Evolutionary conservation across 2,113 vertebrate species (phyloP).

Genomic region (Furnarius figulus): DNA sequence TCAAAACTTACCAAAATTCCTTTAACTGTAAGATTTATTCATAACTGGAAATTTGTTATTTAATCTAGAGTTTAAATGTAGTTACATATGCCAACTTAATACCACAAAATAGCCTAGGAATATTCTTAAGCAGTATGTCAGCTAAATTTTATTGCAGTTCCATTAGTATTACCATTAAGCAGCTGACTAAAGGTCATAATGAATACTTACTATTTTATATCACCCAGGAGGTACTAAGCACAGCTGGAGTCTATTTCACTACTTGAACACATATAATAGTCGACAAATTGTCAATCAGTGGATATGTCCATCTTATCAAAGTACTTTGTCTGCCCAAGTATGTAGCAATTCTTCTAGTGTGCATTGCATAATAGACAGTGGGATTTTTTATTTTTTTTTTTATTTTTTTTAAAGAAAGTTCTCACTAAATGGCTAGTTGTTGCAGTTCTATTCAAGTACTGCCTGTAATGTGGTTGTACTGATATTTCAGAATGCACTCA

Average conservation of each 20-base stretch:
- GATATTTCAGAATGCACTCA: not conserved
- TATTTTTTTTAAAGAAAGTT: not conserved
- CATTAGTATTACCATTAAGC: conserved; percentile 62
- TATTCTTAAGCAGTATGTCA: conserved; percentile 43
- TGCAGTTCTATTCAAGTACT: not conserved
- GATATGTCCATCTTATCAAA: conserved; percentile 19
- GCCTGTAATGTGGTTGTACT: not conserved
- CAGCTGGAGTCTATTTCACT: conserved; percentile 54
- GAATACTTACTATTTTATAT: conserved; percentile 63
- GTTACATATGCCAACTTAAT: conserved; percentile 45
- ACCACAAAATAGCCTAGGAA: conserved; percentile 42
- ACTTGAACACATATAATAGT: conserved; percentile 35
- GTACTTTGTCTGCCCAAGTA: conserved; percentile 15
- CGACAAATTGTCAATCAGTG: conserved; percentile 37
- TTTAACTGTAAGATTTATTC: conserved; percentile 12
- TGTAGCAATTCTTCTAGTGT: not conserved
- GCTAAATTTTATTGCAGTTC: conserved; percentile 52
- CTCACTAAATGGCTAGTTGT: not conserved
- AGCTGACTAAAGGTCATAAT: conserved; percentile 68
- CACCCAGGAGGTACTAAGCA: conserved; percentile 56
- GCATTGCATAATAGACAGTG: not conserved
- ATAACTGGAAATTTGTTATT: conserved; percentile 42
- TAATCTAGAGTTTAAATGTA: conserved; percentile 26
- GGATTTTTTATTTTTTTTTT: not conserved
- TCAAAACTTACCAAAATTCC: not conserved